Evolutionary conservation across 2,113 vertebrate genomes (phyloP), one percentile per base, ranked within the genome.

Genomic region (Pholis gunnellus): DNA sequence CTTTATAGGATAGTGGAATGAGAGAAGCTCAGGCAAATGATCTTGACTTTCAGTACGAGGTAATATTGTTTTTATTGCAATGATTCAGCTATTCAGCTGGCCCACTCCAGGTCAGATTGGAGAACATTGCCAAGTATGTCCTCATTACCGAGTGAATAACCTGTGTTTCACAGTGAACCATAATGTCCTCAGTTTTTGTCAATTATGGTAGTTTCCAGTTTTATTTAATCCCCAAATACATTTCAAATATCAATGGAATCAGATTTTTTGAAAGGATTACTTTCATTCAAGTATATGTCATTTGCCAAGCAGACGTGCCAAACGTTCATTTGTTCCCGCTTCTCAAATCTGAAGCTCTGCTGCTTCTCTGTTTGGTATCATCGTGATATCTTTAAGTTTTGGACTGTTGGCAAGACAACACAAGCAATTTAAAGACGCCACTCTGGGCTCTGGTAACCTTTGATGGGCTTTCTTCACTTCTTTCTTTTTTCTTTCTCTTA

Each of bases 1-100:
- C 75, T 54, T 66, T 31, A 73, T 79, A 59, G 57, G 65, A 72
- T 42, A 70, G 42, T 68, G 73, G 63, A 78, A 78, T 63, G 44
- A 78, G 38, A 52, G 31, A 63, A 3, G 29, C 13, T 42, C 14
- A 31, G 25, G 44, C n/a, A 75, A 72, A 36, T 57, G 5, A 66
- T 70, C 29, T 22, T 63, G 46, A 46, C 48, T 69, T 75, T 65
- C 5, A 29, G 8, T 40, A 42, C 68, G 15, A 66, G 13, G 5
- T 54, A 38, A 77, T 54, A 60, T 22, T 17, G 15, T 71, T 75
- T 68, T 46, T 79, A 56, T 50, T 85, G 66, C 46, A 67, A 18
- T 22, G 44, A 66, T 84, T 66, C 20, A 8, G 60, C 60, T 61
- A n/a, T 61, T 70, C 48, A 13, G 61, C 40, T 40, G 57, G 29